Conservation (phyloP, 2,797 vertebrate genomes). For the Enteromius viviparus region DNA sequence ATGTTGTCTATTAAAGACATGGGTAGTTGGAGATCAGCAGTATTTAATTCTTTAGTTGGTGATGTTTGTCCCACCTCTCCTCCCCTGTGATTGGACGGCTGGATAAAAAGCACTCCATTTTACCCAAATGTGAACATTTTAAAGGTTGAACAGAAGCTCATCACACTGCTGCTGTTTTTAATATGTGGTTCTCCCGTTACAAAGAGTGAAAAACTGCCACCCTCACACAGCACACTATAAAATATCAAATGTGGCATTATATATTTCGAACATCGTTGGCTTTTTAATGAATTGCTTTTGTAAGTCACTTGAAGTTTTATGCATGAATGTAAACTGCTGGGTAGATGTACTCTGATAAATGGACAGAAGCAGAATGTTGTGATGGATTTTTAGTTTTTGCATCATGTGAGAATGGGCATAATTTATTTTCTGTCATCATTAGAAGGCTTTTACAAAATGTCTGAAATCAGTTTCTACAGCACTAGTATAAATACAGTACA, state of each 20-base stretch:
- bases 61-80: not conserved
- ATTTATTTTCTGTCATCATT: not conserved
- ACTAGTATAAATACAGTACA: not conserved
- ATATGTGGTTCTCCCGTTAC: not conserved
- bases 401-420: not conserved
- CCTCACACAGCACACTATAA: too few species aligned
- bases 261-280: not conserved
- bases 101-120: not conserved
- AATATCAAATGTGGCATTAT: not conserved
- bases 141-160: not conserved
- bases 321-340: not conserved
- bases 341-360: not conserved
- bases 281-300: not conserved
- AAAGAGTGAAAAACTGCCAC: not conserved
- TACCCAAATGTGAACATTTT: not conserved
- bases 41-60: not conserved
- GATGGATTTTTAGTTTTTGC: not conserved
- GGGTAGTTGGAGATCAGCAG: not conserved
- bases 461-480: not conserved
- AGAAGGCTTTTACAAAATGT: not conserved
- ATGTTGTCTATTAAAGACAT: not conserved
- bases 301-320: not conserved
- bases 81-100: not conserved
- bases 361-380: not conserved
- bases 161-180: not conserved